Percentiles rank a stretch among this genome's conserved stretches.
phyloP scores from a whole-genome alignment of 2,113 vertebrate genomes.

The Acrocephalus arundinaceus region DNA sequence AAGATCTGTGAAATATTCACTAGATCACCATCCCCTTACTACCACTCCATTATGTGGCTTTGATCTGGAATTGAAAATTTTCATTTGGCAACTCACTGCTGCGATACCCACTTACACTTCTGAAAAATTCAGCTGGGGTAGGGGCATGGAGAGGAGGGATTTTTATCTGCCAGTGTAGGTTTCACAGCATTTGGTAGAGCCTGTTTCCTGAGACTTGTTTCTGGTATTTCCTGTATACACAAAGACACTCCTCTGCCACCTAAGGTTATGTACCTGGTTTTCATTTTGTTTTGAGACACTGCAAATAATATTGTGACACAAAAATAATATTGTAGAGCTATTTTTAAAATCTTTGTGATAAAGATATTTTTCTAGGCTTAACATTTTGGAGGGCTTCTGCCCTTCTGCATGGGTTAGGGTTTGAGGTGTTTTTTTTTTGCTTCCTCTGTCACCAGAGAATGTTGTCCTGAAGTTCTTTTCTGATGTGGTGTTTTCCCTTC shows the following conservation, averaged over 20 bases:
- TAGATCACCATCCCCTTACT: neutral
- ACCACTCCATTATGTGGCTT: neutral
- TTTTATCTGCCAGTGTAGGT: neutral
- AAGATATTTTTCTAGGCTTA: neutral
- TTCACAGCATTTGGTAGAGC: neutral
- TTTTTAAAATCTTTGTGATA: neutral
- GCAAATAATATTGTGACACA: neutral
- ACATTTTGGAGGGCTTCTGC: neutral
- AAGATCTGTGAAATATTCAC: neutral
- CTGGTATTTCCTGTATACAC: neutral
- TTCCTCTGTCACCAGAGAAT: neutral
- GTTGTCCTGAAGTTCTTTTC: neutral
- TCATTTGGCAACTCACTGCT: neutral
- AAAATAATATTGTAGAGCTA: neutral
- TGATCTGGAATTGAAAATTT: neutral
- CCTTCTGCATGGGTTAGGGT: neutral
- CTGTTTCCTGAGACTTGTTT: neutral
- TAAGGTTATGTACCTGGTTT: neutral
- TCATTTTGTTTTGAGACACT: neutral
- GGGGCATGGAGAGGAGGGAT: neutral
- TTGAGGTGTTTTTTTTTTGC: rapidly evolving
- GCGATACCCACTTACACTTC: neutral
- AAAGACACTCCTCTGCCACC: neutral
- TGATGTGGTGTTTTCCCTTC: neutral
- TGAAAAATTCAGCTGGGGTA: neutral